These are phyloP conservation scores for Paradisaea rubra DNA, from an alignment of 2,113 vertebrate genomes.

Conservation along the genomic window DNA sequence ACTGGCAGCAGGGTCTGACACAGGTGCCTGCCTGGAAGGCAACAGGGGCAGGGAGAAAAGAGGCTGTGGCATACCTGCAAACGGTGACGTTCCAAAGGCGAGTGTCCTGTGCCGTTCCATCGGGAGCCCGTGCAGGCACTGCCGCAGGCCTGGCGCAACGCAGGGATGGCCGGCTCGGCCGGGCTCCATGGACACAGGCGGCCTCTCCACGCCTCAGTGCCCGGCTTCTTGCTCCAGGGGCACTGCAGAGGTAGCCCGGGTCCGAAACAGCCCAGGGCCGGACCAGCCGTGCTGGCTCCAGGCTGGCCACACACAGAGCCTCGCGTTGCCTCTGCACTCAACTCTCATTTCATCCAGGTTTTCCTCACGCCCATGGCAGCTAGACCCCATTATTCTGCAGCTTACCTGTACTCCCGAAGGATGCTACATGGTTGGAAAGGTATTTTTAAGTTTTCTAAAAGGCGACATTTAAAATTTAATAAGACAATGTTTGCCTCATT, in stretches of 20 bases:
- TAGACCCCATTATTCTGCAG: background rate
- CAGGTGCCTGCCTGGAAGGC: background rate
- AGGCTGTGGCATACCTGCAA: rapidly evolving
- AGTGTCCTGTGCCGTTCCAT: background rate
- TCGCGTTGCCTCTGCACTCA: background rate
- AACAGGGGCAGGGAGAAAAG: background rate
- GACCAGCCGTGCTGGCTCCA: background rate
- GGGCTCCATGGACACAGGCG: background rate
- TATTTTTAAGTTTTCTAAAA: background rate
- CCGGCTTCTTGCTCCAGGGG: background rate
- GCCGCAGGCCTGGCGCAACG: background rate
- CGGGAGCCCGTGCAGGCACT: background rate
- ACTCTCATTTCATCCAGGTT: background rate
- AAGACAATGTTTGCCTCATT: background rate
- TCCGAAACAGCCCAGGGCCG: background rate
- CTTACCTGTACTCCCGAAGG: background rate
- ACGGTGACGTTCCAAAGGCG: rapidly evolving
- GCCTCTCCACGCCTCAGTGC: background rate
- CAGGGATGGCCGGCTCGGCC: background rate
- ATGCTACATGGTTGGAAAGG: background rate
- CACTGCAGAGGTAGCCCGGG: rapidly evolving
- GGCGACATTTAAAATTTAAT: background rate
- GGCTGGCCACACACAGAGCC: background rate
- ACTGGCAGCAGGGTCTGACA: background rate
- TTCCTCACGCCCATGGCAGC: rapidly evolving